Evolutionary conservation across 2,113 vertebrate species (phyloP).

Genomic region (Etheostoma cragini): DNA sequence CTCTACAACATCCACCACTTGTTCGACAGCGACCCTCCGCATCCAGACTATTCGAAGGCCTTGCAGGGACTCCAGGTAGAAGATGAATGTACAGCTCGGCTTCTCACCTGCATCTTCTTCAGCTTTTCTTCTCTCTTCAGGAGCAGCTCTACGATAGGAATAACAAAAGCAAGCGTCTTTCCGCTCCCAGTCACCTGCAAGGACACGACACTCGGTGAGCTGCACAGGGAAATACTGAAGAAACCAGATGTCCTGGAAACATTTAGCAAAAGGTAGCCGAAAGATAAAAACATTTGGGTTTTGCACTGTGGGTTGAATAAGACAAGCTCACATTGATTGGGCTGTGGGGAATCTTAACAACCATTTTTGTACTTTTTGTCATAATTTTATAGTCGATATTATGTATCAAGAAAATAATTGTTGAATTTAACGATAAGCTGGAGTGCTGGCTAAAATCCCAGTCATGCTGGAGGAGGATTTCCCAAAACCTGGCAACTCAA

Average conservation of each 20-base stretch:
- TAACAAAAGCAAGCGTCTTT: constrained; percentile 96
- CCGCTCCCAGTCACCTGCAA: constrained; percentile 95
- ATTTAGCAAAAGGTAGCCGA: background rate
- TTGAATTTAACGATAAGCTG: too few species aligned
- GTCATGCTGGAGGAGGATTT: background rate
- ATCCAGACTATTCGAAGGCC: too few species aligned
- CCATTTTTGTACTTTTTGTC: too few species aligned
- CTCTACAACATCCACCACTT: background rate
- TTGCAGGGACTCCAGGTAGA: background rate
- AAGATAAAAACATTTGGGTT: too few species aligned
- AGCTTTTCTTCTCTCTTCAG: constrained; percentile 91
- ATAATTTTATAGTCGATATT: too few species aligned
- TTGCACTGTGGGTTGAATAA: too few species aligned
- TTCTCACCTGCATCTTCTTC: constrained; percentile 91
- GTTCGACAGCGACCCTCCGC: background rate
- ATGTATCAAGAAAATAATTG: too few species aligned
- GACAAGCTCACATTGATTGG: too few species aligned
- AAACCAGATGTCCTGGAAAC: too few species aligned
- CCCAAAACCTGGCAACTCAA: background rate
- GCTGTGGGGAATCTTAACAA: too few species aligned
- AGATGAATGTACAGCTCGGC: background rate
- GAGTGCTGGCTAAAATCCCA: too few species aligned
- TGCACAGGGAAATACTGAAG: background rate
- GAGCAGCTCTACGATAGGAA: constrained; percentile 93
- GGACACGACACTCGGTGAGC: background rate